These are phyloP conservation scores for Alca torda DNA, from an alignment of 2,797 vertebrate species.

Conservation along the genomic window DNA sequence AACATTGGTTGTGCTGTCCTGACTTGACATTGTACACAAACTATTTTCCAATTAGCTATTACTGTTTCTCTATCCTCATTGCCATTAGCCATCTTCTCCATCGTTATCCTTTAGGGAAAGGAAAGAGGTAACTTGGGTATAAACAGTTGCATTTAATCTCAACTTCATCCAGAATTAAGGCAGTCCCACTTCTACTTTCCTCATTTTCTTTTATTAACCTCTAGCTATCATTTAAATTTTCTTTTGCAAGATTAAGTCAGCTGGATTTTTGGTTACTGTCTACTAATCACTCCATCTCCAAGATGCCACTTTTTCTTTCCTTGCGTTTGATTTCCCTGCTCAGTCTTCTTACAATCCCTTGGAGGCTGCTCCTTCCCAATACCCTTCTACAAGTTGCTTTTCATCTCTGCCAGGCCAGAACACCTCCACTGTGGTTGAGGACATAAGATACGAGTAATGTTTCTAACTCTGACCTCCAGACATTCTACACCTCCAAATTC, in stretches of 20 bases:
- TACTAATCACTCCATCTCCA: background rate
- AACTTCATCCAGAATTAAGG: background rate
- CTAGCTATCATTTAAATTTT: background rate
- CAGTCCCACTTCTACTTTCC: background rate
- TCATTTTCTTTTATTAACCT: background rate
- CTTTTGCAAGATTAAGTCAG: background rate
- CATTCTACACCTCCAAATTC: background rate
- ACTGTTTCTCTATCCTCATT: background rate
- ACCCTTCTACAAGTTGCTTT: background rate
- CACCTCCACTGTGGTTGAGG: background rate
- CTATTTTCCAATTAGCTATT: background rate
- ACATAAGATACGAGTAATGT: accelerated
- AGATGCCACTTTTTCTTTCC: background rate
- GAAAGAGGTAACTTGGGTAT: background rate
- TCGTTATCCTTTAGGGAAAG: background rate
- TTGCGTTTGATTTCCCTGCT: background rate
- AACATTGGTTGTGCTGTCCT: background rate
- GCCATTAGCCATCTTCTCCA: background rate
- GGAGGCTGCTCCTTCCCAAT: background rate
- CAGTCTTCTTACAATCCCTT: background rate
- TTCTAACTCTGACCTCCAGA: background rate
- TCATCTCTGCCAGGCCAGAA: background rate
- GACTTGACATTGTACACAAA: background rate
- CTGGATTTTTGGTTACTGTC: background rate
- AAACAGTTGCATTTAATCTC: background rate